phyloP scores from a whole-genome alignment of 2,113 vertebrate genomes.

The Gallinago paraguaiae region DNA sequence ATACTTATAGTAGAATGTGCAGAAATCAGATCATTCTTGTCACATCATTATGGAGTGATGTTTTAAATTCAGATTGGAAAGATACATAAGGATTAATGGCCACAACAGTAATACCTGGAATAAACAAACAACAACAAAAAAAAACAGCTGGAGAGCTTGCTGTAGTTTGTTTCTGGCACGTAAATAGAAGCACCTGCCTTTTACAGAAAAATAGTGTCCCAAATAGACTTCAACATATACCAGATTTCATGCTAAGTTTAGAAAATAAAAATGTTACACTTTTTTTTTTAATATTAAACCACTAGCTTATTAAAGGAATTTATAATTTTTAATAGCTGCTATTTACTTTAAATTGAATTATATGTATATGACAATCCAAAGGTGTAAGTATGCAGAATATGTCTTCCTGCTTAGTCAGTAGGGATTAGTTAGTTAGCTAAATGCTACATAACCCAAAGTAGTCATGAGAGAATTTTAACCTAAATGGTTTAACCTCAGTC shows the following conservation, averaged over 20 bases:
- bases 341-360: neutral
- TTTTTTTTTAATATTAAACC: neutral
- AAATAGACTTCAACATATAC: neutral
- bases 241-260: neutral
- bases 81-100: neutral
- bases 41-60: neutral
- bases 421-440: neutral
- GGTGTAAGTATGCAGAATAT: neutral
- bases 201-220: neutral
- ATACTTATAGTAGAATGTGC: neutral
- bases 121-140: neutral
- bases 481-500: neutral
- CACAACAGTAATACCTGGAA: neutral
- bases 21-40: neutral
- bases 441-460: neutral
- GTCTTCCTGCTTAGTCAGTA: neutral
- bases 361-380: neutral
- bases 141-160: neutral
- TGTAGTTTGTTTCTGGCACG: neutral
- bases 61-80: neutral
- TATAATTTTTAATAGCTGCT: neutral
- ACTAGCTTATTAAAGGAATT: neutral
- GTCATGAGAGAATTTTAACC: neutral
- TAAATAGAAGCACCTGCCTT: neutral
- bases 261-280: neutral